Conservation (phyloP, 2,797 vertebrate species). For the Macrochelys suwanniensis region DNA sequence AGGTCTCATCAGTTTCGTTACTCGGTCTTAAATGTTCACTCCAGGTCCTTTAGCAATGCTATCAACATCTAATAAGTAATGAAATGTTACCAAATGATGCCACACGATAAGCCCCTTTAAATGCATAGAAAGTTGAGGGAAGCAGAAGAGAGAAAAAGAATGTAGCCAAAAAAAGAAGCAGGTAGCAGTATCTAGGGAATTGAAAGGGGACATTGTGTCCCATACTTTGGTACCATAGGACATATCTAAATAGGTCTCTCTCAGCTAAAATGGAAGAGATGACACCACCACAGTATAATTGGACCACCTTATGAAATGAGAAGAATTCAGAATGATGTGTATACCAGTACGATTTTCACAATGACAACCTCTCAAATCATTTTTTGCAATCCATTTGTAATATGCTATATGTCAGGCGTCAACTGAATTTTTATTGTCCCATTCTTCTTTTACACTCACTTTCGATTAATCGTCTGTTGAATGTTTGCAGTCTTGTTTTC, state of each 20-base stretch:
- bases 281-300: neutral
- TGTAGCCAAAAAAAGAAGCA: neutral
- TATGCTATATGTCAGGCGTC: slow-evolving; percentile 16
- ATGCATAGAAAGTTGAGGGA: neutral
- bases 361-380: neutral
- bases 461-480: neutral
- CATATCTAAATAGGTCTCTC: neutral
- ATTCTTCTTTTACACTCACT: slow-evolving; percentile 35
- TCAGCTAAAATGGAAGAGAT: neutral
- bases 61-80: neutral
- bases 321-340: rapidly evolving
- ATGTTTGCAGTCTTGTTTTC: slow-evolving; percentile 6
- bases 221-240: rapidly evolving
- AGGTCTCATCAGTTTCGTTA: neutral
- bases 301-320: neutral
- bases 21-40: neutral
- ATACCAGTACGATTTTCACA: neutral
- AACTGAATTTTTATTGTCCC: neutral
- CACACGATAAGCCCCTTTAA: neutral
- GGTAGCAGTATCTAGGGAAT: neutral
- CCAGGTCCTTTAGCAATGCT: neutral
- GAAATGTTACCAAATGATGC: neutral
- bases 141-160: neutral
- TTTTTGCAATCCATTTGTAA: slow-evolving; percentile 24
- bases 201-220: neutral